Conservation (phyloP, 1,140 invertebrate species). For the Nebria ingens region DNA sequence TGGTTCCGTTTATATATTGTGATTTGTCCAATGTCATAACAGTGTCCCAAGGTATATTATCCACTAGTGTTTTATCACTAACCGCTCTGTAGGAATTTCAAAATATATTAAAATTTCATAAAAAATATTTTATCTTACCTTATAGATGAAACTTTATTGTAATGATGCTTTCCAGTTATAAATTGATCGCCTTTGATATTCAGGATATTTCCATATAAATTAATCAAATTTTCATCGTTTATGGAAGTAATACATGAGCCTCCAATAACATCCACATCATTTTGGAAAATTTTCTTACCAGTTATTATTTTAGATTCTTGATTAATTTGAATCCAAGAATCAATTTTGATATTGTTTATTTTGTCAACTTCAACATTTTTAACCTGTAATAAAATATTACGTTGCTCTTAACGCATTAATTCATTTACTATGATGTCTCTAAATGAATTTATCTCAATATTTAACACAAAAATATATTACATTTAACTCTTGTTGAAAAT, state of each 20-base stretch:
- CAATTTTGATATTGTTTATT: slow-evolving; percentile 28
- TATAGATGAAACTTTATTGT: slow-evolving; percentile 13
- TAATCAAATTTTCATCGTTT: slow-evolving; percentile 23
- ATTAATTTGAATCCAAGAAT: slow-evolving; percentile 25
- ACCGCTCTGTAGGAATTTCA: too few relatives aligned
- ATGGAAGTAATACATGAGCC: slow-evolving; percentile 19
- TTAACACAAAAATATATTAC: too few relatives aligned
- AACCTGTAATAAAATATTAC: slow-evolving; percentile 15
- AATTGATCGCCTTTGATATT: slow-evolving; percentile 34
- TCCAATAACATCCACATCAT: slow-evolving; percentile 28
- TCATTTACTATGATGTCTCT: background rate
- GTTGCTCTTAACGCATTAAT: slow-evolving; percentile 18
- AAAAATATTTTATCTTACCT: background rate
- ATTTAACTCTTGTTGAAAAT: slow-evolving; percentile 31
- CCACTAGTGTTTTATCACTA: slow-evolving; percentile 14
- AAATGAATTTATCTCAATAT: background rate
- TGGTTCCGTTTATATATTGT: slow-evolving; percentile 14
- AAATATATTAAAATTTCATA: too few relatives aligned
- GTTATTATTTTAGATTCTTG: slow-evolving; percentile 32
- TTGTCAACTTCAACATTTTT: slow-evolving; percentile 25
- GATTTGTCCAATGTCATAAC: slow-evolving; percentile 11
- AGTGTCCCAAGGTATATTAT: slow-evolving; percentile 11
- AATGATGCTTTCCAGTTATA: slow-evolving; percentile 26
- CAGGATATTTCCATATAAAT: slow-evolving; percentile 28
- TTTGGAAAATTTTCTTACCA: slow-evolving; percentile 30